Evolutionary conservation across 2,888 invertebrate species (phyloP), one percentile per base, ranked within the genome.

Genomic region (Folsomia candida): DNA sequence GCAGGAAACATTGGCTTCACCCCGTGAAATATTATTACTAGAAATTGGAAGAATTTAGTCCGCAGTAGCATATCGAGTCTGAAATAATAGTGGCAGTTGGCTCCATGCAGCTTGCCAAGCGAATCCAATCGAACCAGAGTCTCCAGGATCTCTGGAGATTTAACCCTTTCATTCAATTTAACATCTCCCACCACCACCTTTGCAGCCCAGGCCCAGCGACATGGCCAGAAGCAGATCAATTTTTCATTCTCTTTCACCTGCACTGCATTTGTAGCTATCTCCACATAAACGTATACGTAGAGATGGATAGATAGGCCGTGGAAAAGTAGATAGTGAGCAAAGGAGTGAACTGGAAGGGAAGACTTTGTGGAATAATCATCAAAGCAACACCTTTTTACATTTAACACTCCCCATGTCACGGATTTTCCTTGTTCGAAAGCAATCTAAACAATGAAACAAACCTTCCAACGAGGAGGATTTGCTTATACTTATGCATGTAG

Each of bases 101-200:
- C n/a, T n/a, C n/a, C n/a, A n/a, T 54, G 6, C 20, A 20, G 6
- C 54, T 14, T n/a, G 20, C 22, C 54, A 54, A 54, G n/a, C 54
- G 54, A 54, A 20, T 54, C 54, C 54, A 54, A 20, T 54, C 22
- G 54, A 54, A 54, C 11, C 22, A 54, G 29, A n/a, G 61, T 61
- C n/a, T 26, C 61, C 25, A 25, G 26, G n/a, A 61, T 61, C 61
- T 61, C 61, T 61, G 20, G 61, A 61, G 61, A 61, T 28, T 61
- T 61, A 26, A 27, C 61, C 28, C 60, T 60, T 60, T 60, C 60
- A 60, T 60, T 60, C 54, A 54, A 54, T 54, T 54, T 54, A 6
- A 6, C 18, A 54, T 20, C 54, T 54, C 47, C 18, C 20, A 54
- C 54, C 54, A 37, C 6, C 4, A 37, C 14, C 37, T 14, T 37